These are phyloP conservation scores for Gonatopus flavifemur DNA, from an alignment of 1,140 invertebrate species.

Conservation along the genomic window DNA sequence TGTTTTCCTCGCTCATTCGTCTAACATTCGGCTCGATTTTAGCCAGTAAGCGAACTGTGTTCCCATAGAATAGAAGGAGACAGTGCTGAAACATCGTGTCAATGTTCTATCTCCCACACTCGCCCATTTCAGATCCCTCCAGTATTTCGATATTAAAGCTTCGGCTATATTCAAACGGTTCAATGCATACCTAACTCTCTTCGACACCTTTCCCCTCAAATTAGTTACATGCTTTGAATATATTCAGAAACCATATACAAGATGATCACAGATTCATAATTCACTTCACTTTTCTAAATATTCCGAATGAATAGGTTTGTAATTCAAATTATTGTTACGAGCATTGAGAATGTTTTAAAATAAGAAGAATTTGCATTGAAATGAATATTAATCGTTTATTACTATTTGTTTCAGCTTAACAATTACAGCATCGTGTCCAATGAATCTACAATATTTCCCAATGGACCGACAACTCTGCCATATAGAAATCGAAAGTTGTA, in stretches of 20 bases:
- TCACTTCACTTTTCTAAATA: no score
- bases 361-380: constrained; percentile 1
- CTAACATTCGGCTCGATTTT: no score
- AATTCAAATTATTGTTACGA: no score
- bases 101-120: constrained; percentile 12
- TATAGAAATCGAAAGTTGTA: constrained; percentile 98
- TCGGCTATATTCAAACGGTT: constrained; percentile 41
- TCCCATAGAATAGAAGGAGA: no score
- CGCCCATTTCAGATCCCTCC: constrained; percentile 13
- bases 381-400: no score
- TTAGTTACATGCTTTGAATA: no score
- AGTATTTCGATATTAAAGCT: constrained; percentile 43
- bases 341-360: no score
- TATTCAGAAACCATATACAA: no score
- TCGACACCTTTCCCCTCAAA: no score
- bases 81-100: constrained; percentile 12
- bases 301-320: no score
- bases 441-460: constrained; percentile 96
- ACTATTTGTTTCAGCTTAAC: constrained; percentile 83
- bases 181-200: constrained; percentile 47
- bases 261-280: no score
- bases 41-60: no score
- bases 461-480: constrained; percentile 96
- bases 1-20: constrained; percentile 6
- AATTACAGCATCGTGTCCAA: constrained; percentile 95